Evolutionary conservation across 2,113 vertebrate species (phyloP).

Genomic region (Serinus canaria): DNA sequence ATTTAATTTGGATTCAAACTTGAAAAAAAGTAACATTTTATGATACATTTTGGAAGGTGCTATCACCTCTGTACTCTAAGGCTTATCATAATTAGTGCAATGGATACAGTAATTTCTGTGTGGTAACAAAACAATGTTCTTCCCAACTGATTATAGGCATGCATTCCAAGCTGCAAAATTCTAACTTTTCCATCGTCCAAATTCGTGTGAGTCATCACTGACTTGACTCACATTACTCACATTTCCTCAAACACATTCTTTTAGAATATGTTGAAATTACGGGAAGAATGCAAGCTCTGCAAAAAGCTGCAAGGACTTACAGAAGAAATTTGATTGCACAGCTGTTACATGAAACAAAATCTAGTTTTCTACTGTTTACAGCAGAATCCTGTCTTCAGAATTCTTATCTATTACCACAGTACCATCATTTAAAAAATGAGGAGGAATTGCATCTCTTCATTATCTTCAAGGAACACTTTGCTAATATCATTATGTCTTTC

Average conservation of each 20-base stretch:
- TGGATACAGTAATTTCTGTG: slow-evolving; percentile 2
- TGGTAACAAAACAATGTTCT: slow-evolving; percentile 17
- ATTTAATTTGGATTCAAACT: not conserved
- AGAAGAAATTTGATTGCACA: not conserved
- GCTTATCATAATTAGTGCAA: slow-evolving; percentile 3
- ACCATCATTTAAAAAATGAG: not conserved
- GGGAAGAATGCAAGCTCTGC: slow-evolving; percentile 71
- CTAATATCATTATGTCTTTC: not conserved
- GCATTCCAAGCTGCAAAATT: slow-evolving; percentile 44
- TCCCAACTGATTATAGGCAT: slow-evolving; percentile 44
- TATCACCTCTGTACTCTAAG: not conserved
- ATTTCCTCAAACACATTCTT: slow-evolving; percentile 78
- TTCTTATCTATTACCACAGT: not conserved
- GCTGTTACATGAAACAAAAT: not conserved
- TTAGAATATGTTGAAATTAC: slow-evolving; percentile 73
- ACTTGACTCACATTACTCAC: slow-evolving; percentile 70
- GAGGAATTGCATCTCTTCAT: not conserved
- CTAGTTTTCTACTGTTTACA: not conserved
- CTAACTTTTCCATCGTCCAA: slow-evolving; percentile 65
- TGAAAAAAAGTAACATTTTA: not conserved
- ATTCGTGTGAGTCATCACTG: slow-evolving; percentile 71
- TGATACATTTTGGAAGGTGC: not conserved
- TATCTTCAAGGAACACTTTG: not conserved
- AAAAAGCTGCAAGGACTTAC: slow-evolving; percentile 23
- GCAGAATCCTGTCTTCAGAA: not conserved